phyloP scores from a whole-genome alignment of 2,797 vertebrate genomes.

The Tapirus indicus region DNA sequence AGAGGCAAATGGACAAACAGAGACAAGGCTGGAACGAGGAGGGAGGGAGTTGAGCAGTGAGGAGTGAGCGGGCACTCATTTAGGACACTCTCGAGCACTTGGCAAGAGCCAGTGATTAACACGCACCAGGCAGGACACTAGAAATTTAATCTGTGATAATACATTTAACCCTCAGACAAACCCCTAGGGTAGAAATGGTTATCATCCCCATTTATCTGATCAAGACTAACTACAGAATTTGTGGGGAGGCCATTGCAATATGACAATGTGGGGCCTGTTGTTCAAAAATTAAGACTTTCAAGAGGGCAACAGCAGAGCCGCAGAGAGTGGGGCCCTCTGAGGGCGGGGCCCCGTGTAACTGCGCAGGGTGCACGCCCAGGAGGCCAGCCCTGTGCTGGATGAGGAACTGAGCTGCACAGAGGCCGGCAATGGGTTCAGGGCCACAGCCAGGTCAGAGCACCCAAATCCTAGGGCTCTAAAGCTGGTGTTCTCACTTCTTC shows the following conservation, averaged over 20 bases:
- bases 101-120: background rate
- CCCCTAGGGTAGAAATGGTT: background rate
- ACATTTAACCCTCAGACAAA: background rate
- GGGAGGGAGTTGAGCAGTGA: fast-evolving
- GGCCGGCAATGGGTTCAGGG: background rate
- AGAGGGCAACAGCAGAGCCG: background rate
- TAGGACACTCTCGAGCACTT: too few relatives aligned
- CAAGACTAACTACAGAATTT: background rate
- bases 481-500: background rate
- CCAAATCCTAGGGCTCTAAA: background rate
- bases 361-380: too few relatives aligned
- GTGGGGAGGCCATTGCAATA: background rate
- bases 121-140: fast-evolving
- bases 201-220: background rate
- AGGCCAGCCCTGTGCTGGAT: background rate
- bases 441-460: fast-evolving
- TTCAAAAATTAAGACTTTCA: background rate
- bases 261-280: background rate
- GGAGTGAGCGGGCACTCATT: background rate
- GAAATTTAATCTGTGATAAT: background rate
- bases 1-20: background rate
- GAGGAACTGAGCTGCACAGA: background rate
- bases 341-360: fast-evolving
- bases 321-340: too few relatives aligned
- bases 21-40: background rate